Percentiles rank a stretch among this genome's conserved stretches.
phyloP scores from a whole-genome alignment of 2,113 vertebrate genomes.

The Perca flavescens region DNA sequence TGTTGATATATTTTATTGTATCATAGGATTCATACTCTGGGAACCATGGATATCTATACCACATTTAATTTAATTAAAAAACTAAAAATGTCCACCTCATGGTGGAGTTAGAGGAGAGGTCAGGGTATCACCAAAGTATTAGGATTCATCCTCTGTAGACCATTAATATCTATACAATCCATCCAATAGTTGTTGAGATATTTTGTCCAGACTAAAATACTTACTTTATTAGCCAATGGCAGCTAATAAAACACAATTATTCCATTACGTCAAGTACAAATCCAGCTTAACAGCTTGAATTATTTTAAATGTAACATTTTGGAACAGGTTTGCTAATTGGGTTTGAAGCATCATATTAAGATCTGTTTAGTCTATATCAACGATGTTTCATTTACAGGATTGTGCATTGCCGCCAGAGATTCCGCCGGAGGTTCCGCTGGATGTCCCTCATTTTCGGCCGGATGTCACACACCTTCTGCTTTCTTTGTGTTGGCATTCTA shows the following conservation, averaged over 20 bases:
- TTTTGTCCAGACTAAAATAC: neutral
- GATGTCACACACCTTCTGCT: no score
- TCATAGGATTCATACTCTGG: neutral
- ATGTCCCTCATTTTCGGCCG: no score
- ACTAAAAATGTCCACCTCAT: neutral
- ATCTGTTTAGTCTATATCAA: no score
- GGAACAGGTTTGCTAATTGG: neutral
- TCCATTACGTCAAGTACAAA: neutral
- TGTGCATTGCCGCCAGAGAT: no score
- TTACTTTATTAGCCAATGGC: neutral
- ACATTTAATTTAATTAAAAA: neutral
- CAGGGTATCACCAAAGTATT: neutral
- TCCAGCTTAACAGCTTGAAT: neutral
- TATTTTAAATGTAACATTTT: neutral
- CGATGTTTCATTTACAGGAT: no score
- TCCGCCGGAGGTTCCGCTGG: no score
- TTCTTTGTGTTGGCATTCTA: no score
- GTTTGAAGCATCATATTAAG: neutral
- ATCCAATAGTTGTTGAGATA: neutral
- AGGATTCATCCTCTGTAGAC: neutral
- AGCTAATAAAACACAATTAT: neutral
- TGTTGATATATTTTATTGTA: neutral
- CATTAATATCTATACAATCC: neutral
- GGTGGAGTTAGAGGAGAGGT: neutral
- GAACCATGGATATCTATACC: neutral